Evolutionary conservation across 2,888 invertebrate species (phyloP).

Genomic region (Euclidia mi): DNA sequence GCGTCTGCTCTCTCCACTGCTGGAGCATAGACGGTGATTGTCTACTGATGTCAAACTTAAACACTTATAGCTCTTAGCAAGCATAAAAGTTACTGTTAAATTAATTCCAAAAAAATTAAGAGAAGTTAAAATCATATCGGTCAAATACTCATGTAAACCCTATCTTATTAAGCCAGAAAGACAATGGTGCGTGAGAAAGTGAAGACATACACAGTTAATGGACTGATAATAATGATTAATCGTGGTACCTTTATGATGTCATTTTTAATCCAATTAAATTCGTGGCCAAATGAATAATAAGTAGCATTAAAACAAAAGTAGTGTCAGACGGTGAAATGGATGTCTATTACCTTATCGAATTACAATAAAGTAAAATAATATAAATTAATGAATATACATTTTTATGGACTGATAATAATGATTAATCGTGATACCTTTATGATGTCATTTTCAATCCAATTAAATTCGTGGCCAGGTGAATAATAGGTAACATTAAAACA

Average conservation of each 20-base stretch:
- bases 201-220: constrained; percentile 45
- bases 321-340: not conserved
- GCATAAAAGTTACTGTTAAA: too few relatives aligned
- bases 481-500: constrained; percentile 13
- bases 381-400: not conserved
- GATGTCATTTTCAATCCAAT: constrained; percentile 31
- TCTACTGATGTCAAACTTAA: too few relatives aligned
- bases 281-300: constrained; percentile 8
- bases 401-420: constrained; percentile 53
- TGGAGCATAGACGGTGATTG: too few relatives aligned
- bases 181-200: constrained; percentile 48
- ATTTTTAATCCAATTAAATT: constrained; percentile 35
- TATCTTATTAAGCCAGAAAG: not conserved
- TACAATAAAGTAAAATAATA: constrained; percentile 11
- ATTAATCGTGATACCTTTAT: constrained; percentile 45
- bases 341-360: constrained; percentile 1
- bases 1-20: too few relatives aligned
- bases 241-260: constrained; percentile 33
- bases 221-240: constrained; percentile 53
- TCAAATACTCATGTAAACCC: too few relatives aligned
- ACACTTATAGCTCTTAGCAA: too few relatives aligned
- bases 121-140: too few relatives aligned
- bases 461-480: constrained; percentile 20
- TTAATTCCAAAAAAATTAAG: too few relatives aligned
- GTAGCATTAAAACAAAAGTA: constrained; percentile 14